These are phyloP conservation scores for Diplodus puntazzo DNA, from an alignment of 2,797 vertebrate genomes.

Conservation along the genomic window DNA sequence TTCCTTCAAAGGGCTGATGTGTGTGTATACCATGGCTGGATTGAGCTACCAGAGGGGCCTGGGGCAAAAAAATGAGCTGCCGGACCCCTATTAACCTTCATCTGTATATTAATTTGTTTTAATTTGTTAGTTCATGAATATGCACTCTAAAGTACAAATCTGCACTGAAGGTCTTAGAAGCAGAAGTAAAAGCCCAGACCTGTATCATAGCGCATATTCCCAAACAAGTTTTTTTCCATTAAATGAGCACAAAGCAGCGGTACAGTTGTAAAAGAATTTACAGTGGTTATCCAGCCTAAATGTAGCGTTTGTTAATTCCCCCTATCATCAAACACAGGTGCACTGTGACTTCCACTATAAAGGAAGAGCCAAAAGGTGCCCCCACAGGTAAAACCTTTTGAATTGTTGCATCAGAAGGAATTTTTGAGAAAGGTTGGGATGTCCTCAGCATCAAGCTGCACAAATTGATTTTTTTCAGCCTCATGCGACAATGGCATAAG, in stretches of 20 bases:
- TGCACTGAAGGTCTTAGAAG: neutral
- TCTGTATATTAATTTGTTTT: neutral
- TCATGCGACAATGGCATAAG: neutral
- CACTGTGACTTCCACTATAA: neutral
- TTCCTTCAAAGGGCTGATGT: neutral
- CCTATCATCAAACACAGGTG: neutral
- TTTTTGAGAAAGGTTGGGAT: neutral
- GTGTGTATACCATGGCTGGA: too few relatives aligned
- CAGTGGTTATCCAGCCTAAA: neutral
- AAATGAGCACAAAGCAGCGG: neutral
- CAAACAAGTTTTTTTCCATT: neutral
- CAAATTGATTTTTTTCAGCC: neutral
- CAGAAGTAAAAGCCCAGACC: neutral
- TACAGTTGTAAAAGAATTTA: neutral
- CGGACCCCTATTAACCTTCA: neutral
- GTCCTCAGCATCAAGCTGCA: too few relatives aligned
- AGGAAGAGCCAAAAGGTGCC: neutral
- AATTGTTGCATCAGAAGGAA: neutral
- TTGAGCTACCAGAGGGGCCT: neutral
- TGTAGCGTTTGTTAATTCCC: neutral
- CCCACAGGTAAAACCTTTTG: neutral
- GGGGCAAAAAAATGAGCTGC: neutral
- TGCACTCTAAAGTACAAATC: neutral
- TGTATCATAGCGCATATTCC: neutral
- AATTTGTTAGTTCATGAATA: neutral